Base-by-base conservation (phyloP, 2,113 vertebrate genomes). In the Urocolius indicus region DNA sequence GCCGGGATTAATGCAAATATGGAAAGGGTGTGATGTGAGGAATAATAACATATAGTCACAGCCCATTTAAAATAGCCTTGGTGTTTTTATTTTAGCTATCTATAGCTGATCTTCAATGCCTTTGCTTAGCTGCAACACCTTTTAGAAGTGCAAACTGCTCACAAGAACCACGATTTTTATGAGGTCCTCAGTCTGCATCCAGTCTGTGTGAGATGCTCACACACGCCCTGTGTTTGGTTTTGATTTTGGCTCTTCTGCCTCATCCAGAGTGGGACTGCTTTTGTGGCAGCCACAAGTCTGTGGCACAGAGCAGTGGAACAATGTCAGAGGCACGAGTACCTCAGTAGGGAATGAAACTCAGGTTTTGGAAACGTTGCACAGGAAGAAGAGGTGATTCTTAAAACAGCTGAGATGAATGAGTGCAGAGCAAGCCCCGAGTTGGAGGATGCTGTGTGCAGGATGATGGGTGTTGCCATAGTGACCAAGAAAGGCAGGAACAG, bases 381-480 rank as follows among this genome's bases (percentile, higher is more conserved):
- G 45, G 66, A 41, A 75, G 34, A 84, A 92, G 81, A 93, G 21
- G 32, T 5, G 2, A 62, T 84, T 77, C 29, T 86, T 93, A n/a
- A 72, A 94, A 59, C 43, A 74, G 65, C 62, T 65, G 16, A 30
- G 69, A 55, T 87, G 78, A 94, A 90, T 54, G 89, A 92, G 84
- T 45, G 66, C 79, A 45, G 49, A 87, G 74, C 4, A 1, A 93
- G 75, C 48, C 66, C 41, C 0, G 2, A 38, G 82, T 63, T 3
- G 3, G 46, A 38, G 82, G 66, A 54, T 91, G 79, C 85, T 81
- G 88, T 95, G 88, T 91, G 83, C 79, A 73, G 86, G 79, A 54
- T 92, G 88, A 80, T 92, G 59, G 58, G 26, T 0, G 43, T 94
- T 96, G 83, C 89, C 73, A 89, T 90, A 92, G 94, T 54, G 84